Base-by-base conservation (phyloP, 2,113 vertebrate species). In the Pantherophis guttatus region DNA sequence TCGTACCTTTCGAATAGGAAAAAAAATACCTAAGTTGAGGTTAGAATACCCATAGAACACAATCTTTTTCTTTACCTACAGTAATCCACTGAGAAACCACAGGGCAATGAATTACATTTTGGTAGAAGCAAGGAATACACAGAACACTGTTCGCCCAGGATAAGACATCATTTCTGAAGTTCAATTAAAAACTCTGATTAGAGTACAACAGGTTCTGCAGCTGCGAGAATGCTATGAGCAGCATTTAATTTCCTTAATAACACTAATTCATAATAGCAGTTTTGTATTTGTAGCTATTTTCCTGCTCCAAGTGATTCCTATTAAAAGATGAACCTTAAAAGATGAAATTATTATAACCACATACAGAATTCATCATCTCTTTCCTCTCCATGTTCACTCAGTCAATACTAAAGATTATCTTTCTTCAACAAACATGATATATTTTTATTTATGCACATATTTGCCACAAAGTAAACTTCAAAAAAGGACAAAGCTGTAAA, bases 1-100 rank as follows among this genome's bases (percentile, higher is more conserved):
- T 99, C 99, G 0, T 99, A 99, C 97, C 99, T 99, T 93, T 21
- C 54, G 57, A 87, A 88, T 44, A 93, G 39, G 90, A 75, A 33
- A 53, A 21, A 89, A 90, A 86, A 26, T 44, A 92, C 23, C 0
- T 65, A 0, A 54, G 90, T 86, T 53, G 94, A 90, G 53, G 5
- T 87, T 24, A 15, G 57, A 8, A 11, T 86, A 90, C 75, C 23
- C 3, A 39, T 0, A 85, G 21, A 81, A 62, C 3, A 81, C 52
- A 15, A 26, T 29, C 13, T 3, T 70, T 86, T 55, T 86, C 9
- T 91, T 93, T 21, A 12, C 1, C 0, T 0, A 90, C 24, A 62
- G 93, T 13, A 86, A 93, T 9, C 0, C 0, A 6, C 2, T 12
- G 90, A 33, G 5, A 55, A n/a, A 10, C 12, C 17, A 57, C 1